Evolutionary conservation across 2,888 invertebrate genomes (phyloP).

Genomic region (Euplexia lucipara): DNA sequence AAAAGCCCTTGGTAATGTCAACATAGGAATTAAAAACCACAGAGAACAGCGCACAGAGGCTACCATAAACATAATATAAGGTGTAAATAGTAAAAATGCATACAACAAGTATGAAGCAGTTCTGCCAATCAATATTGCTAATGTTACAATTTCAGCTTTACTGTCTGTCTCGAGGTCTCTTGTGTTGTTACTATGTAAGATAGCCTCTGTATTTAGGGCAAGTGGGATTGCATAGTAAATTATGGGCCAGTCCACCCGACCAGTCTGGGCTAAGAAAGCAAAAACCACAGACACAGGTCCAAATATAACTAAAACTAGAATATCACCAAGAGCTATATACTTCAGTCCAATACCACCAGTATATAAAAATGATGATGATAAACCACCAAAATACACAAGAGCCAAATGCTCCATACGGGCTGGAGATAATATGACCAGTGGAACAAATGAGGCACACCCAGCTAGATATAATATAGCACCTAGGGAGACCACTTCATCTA

Average conservation of each 20-base stretch:
- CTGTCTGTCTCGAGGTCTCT: slow-evolving; percentile 97
- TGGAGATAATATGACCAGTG: slow-evolving; percentile 95
- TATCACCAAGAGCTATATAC: slow-evolving; percentile 98
- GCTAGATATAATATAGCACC: slow-evolving; percentile 97
- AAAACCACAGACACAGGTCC: slow-evolving; percentile 98
- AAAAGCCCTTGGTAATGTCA: slow-evolving; percentile 97
- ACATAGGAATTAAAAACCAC: slow-evolving; percentile 97
- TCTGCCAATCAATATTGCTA: slow-evolving; percentile 98
- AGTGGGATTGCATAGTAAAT: slow-evolving; percentile 98
- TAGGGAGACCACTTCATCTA: slow-evolving; percentile 95
- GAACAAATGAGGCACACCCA: slow-evolving; percentile 96
- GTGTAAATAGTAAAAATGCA: slow-evolving; percentile 96
- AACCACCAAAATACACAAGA: slow-evolving; percentile 98
- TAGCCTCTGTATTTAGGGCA: slow-evolving; percentile 98
- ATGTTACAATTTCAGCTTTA: slow-evolving; percentile 97
- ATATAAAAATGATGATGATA: slow-evolving; percentile 98
- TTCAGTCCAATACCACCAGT: slow-evolving; percentile 99
- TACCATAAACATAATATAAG: slow-evolving; percentile 97
- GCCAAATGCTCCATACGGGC: slow-evolving; percentile 98
- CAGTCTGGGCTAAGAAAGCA: slow-evolving; percentile 98
- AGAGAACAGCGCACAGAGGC: slow-evolving; percentile 95
- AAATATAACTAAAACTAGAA: slow-evolving; percentile 97
- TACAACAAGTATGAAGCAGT: slow-evolving; percentile 98
- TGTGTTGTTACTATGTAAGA: slow-evolving; percentile 98
- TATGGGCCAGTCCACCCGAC: slow-evolving; percentile 96